phyloP scores from a whole-genome alignment of 2,113 vertebrate species.

The Charina bottae region DNA sequence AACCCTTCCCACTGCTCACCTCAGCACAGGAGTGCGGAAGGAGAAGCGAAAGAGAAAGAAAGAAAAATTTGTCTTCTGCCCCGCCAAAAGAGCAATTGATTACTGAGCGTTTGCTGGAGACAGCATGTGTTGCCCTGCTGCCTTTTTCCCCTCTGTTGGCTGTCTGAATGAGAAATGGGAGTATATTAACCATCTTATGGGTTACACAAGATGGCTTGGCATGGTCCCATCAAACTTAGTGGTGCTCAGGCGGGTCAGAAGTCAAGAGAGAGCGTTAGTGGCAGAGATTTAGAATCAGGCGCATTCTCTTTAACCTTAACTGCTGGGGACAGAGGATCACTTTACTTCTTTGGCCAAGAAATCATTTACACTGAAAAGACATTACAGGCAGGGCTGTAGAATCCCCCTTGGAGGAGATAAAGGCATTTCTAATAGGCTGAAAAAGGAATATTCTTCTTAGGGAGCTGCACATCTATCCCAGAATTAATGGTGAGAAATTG shows the following conservation, averaged over 20 bases:
- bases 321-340: slow-evolving; percentile 53
- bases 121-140: slow-evolving; percentile 89
- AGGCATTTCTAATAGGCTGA: slow-evolving; percentile 31
- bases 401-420: slow-evolving; percentile 51
- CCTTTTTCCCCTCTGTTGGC: slow-evolving; percentile 79
- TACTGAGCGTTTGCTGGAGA: slow-evolving; percentile 88
- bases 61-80: slow-evolving; percentile 88
- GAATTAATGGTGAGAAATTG: slow-evolving; percentile 36
- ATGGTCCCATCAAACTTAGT: slow-evolving; percentile 73
- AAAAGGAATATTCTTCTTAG: slow-evolving; percentile 36
- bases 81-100: slow-evolving; percentile 94
- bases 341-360: slow-evolving; percentile 59
- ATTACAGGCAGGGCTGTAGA: neutral
- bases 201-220: slow-evolving; percentile 73
- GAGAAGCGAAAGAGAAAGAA: slow-evolving; percentile 61
- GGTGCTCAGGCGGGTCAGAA: slow-evolving; percentile 62
- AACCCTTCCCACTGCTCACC: slow-evolving; percentile 70
- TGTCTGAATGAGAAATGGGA: slow-evolving; percentile 90
- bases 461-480: slow-evolving; percentile 10
- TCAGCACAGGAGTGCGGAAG: slow-evolving; percentile 68
- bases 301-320: slow-evolving; percentile 67
- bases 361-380: slow-evolving; percentile 50
- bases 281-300: slow-evolving; percentile 62
- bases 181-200: slow-evolving; percentile 81
- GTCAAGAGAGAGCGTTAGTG: slow-evolving; percentile 69